Evolutionary conservation across 2,888 invertebrate species (phyloP).

Genomic region (Ptychoptera contaminata): DNA sequence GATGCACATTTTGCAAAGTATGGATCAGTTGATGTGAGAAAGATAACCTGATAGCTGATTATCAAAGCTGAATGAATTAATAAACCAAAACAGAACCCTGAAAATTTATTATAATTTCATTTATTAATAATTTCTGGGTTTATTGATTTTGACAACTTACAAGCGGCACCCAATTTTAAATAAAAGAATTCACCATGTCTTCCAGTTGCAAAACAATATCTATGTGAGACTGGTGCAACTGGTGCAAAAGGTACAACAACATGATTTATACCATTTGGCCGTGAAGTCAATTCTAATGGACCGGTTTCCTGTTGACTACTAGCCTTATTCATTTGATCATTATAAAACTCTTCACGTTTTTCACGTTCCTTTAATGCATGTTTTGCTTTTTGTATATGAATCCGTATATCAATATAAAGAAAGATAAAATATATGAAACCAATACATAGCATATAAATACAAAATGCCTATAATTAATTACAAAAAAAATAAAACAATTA

Average conservation of each 20-base stretch:
- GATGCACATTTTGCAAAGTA: constrained; percentile 45
- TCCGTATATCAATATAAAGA: constrained; percentile 43
- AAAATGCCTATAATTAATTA: constrained; percentile 44
- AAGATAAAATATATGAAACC: constrained; percentile 45
- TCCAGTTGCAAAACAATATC: constrained; percentile 49
- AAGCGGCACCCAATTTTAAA: constrained; percentile 55
- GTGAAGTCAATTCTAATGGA: constrained; percentile 10
- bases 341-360: constrained; percentile 26
- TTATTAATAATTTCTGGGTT: background rate
- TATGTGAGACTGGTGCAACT: constrained; percentile 34
- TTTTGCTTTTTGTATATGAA: constrained; percentile 36
- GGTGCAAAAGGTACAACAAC: constrained; percentile 22
- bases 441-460: constrained; percentile 38
- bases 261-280: constrained; percentile 18
- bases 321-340: constrained; percentile 27
- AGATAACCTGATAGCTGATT: constrained; percentile 50
- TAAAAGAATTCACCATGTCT: constrained; percentile 59
- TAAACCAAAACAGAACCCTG: constrained; percentile 65
- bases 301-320: constrained; percentile 2
- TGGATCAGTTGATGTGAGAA: constrained; percentile 35
- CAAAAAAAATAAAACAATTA: too few relatives aligned
- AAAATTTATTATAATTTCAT: constrained; percentile 7
- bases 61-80: constrained; percentile 57
- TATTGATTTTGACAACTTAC: constrained; percentile 25
- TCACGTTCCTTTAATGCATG: constrained; percentile 32